These are phyloP conservation scores for Spinibarbus caldwelli DNA, from an alignment of 2,797 vertebrate species.

Conservation along the genomic window DNA sequence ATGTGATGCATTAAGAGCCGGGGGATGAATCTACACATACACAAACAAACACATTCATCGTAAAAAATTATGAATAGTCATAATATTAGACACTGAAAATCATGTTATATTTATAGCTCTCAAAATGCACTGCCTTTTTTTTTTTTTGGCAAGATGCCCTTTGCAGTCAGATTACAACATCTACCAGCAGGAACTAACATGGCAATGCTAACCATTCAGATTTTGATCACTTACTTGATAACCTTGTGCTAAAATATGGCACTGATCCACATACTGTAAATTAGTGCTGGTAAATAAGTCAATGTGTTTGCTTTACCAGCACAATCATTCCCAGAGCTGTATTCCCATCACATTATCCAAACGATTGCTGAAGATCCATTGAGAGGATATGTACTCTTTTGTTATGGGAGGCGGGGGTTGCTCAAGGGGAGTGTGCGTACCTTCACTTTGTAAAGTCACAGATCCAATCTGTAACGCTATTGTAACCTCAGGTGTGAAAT, in stretches of 20 bases:
- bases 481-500: constrained; percentile 78
- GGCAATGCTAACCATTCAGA: neutral
- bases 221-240: neutral
- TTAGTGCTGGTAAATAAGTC: neutral
- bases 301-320: neutral
- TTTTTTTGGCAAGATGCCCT: too few relatives aligned
- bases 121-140: too few relatives aligned
- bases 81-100: too few relatives aligned
- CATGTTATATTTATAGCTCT: too few relatives aligned
- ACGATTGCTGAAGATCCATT: neutral
- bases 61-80: too few relatives aligned
- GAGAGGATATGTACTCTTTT: constrained; percentile 26
- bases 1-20: too few relatives aligned
- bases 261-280: neutral
- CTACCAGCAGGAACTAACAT: neutral
- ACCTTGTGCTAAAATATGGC: neutral
- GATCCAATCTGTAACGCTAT: constrained; percentile 69
- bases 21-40: too few relatives aligned
- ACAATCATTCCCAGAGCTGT: neutral
- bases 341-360: neutral
- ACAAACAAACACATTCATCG: too few relatives aligned
- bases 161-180: too few relatives aligned
- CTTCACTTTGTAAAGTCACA: constrained; percentile 66
- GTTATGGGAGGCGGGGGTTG: neutral
- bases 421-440: neutral